Percentiles rank a stretch among this genome's conserved stretches.
These are phyloP conservation scores for Homalodisca vitripennis DNA, from an alignment of 1,140 invertebrate genomes.

Conservation along the genomic window DNA sequence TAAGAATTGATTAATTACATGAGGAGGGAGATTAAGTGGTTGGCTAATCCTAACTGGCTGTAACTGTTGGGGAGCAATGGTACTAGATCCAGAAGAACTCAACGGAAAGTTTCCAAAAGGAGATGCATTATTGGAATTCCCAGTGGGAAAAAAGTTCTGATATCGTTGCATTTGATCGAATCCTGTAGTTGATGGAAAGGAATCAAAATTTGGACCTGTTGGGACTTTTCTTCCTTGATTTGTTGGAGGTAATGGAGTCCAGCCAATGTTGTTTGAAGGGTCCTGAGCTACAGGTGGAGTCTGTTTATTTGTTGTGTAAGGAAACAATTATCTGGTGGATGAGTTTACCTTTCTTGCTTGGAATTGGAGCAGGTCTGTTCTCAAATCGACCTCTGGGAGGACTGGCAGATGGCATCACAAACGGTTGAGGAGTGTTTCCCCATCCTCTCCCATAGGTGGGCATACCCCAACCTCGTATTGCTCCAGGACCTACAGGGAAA, in stretches of 20 bases:
- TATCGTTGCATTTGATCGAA: background rate
- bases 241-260: constrained; percentile 38
- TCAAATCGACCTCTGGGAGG: background rate
- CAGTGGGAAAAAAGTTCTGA: background rate
- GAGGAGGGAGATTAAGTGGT: constrained; percentile 43
- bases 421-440: constrained; percentile 15
- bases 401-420: background rate
- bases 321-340: constrained; percentile 68
- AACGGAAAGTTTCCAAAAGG: no score
- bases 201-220: constrained; percentile 41
- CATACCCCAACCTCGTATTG: background rate
- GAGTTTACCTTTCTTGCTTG: constrained; percentile 34
- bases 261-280: constrained; percentile 50
- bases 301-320: constrained; percentile 65
- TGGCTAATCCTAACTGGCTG: constrained; percentile 31
- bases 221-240: constrained; percentile 53
- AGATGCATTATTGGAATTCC: background rate
- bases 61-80: constrained; percentile 35
- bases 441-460: background rate
- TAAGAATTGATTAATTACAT: constrained; percentile 45
- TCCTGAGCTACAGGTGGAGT: no score
- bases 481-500: background rate
- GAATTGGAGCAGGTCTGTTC: background rate
- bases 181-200: background rate
- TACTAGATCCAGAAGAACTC: constrained; percentile 42